Percentiles rank a stretch among this genome's conserved stretches.
Conservation (phyloP, 2,113 vertebrate species). For the Vombatus ursinus region DNA sequence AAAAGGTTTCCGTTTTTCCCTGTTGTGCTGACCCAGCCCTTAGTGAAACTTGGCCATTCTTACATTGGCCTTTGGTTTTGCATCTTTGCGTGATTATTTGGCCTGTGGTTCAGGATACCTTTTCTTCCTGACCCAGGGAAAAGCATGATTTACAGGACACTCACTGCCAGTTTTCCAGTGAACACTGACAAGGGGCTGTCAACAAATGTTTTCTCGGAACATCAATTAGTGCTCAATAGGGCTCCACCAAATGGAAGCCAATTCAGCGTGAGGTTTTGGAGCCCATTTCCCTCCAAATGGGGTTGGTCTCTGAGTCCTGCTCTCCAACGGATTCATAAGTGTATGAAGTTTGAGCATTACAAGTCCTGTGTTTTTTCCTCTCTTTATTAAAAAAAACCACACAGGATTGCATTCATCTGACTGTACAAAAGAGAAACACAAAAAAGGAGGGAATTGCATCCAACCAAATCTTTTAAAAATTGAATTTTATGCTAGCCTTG, state of each 20-base stretch:
- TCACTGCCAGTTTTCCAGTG: constrained; percentile 73
- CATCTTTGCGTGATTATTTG: constrained; percentile 46
- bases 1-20: constrained; percentile 9
- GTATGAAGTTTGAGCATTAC: constrained; percentile 11
- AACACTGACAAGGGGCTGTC: constrained; percentile 62
- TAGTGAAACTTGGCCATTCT: not conserved
- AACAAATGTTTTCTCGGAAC: constrained; percentile 69
- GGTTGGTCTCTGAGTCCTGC: not conserved
- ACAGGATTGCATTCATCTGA: not conserved
- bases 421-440: not conserved
- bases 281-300: constrained; percentile 1
- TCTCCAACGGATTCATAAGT: not conserved
- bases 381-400: not conserved
- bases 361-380: not conserved
- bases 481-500: not conserved
- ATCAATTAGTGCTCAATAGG: constrained; percentile 57
- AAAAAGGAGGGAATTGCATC: not conserved
- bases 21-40: constrained; percentile 5
- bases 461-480: not conserved
- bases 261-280: constrained; percentile 44
- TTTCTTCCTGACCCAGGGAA: constrained; percentile 68
- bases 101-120: constrained; percentile 57
- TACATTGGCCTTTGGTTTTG: constrained; percentile 51
- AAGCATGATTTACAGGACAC: constrained; percentile 64
- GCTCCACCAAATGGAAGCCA: constrained; percentile 55